Evolutionary conservation across 1,140 invertebrate genomes (phyloP).

Genomic region (Subanguina moxae): DNA sequence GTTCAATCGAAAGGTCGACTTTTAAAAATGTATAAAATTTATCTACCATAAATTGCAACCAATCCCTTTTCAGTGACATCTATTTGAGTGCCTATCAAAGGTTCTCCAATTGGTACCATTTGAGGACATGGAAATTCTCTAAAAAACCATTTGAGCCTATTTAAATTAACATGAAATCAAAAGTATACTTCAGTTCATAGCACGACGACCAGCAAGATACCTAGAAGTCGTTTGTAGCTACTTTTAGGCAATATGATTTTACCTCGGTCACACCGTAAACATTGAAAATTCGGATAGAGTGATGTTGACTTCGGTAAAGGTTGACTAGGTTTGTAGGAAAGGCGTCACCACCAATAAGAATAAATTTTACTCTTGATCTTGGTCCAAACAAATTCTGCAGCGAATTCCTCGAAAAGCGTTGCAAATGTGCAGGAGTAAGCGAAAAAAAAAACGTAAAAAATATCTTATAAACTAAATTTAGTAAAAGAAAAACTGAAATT

Average conservation of each 20-base stretch:
- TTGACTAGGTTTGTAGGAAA: conserved; percentile 22
- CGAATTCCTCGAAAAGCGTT: conserved; percentile 10
- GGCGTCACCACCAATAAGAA: conserved; percentile 20
- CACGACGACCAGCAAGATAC: conserved; percentile 18
- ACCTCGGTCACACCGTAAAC: conserved; percentile 23
- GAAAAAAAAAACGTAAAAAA: neutral
- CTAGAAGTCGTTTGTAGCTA: no score
- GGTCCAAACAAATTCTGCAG: conserved; percentile 12
- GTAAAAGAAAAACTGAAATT: conserved; percentile 1
- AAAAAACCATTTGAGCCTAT: neutral
- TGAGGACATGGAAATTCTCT: neutral
- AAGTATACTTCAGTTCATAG: conserved; percentile 1
- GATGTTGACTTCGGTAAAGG: neutral
- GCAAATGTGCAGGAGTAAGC: conserved; percentile 19
- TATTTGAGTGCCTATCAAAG: neutral
- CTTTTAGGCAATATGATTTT: neutral
- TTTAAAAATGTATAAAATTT: no score
- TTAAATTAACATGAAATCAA: neutral
- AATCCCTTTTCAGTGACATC: no score
- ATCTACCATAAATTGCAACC: no score
- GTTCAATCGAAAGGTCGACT: neutral
- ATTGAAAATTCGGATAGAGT: conserved; percentile 16
- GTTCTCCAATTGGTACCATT: neutral
- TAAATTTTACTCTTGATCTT: conserved; percentile 5
- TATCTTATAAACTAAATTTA: neutral